These are phyloP conservation scores for Neuroscelio doddi DNA, from an alignment of 2,888 invertebrate species.

Conservation along the genomic window DNA sequence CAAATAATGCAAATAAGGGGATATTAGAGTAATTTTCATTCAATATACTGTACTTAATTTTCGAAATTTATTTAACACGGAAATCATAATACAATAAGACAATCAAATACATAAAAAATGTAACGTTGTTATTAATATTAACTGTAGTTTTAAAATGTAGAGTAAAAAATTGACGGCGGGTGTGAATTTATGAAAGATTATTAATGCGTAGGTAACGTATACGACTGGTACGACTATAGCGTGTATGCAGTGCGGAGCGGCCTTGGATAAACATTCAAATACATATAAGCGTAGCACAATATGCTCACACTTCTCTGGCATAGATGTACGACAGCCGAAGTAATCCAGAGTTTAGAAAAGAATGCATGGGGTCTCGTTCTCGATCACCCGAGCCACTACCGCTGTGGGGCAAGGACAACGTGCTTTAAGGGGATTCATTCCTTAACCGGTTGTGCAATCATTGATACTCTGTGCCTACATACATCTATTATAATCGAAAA, in stretches of 20 bases:
- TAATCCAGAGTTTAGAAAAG: conserved; percentile 37
- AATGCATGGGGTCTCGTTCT: conserved; percentile 39
- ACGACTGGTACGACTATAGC: conserved; percentile 34
- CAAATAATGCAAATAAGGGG: too few species aligned
- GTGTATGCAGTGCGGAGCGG: conserved; percentile 34
- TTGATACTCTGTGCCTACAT: conserved; percentile 3
- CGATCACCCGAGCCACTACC: conserved; percentile 19
- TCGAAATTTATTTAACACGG: too few species aligned
- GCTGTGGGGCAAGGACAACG: conserved; percentile 40
- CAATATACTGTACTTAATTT: too few species aligned
- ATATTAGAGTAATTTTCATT: too few species aligned
- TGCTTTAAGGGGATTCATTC: conserved; percentile 39
- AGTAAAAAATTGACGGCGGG: too few species aligned
- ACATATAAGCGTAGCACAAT: conserved; percentile 13
- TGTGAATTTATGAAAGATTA: too few species aligned
- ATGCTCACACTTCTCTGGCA: conserved; percentile 16
- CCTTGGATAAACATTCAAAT: conserved; percentile 45
- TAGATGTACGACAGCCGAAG: conserved; percentile 18
- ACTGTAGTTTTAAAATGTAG: too few species aligned
- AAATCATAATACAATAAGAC: too few species aligned
- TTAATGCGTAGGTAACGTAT: conserved; percentile 38
- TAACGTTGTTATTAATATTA: too few species aligned
- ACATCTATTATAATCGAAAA: conserved; percentile 30
- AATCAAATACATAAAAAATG: too few species aligned
- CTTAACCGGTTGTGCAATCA: conserved; percentile 29